A percentile compares a stretch with the other conserved stretches of the same genome.
These are phyloP conservation scores for Subacronicta megacephala DNA, from an alignment of 2,888 invertebrate genomes.

Conservation along the genomic window DNA sequence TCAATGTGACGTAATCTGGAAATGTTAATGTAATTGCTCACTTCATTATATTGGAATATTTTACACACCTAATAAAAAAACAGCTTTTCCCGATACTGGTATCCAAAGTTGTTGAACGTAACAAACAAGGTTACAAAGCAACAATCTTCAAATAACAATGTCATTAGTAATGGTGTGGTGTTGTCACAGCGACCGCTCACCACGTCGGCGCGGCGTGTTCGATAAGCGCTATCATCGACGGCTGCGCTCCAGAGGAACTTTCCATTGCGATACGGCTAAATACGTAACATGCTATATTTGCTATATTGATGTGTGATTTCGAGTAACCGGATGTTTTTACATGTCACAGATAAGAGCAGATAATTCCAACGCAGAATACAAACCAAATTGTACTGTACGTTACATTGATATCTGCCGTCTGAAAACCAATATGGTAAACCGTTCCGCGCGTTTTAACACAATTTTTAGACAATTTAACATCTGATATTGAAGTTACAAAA, in stretches of 20 bases:
- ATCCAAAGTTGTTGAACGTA: background rate
- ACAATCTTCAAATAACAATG: conserved; percentile 45
- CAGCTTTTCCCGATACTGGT: background rate
- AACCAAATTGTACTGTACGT: conserved; percentile 26
- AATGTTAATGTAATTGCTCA: background rate
- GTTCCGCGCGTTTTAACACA: background rate
- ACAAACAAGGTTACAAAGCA: no score
- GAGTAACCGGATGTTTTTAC: conserved; percentile 70
- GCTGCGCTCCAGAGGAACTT: conserved; percentile 68
- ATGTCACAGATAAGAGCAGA: conserved; percentile 53
- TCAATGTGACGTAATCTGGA: no score
- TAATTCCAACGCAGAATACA: conserved; percentile 28
- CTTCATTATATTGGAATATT: background rate
- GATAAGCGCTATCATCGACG: conserved; percentile 70
- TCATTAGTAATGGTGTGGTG: conserved; percentile 53
- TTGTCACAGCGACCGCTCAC: conserved; percentile 54
- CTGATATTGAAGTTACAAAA: conserved; percentile 7
- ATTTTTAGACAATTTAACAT: conserved; percentile 9
- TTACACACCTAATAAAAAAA: no score
- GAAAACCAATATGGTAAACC: conserved; percentile 9
- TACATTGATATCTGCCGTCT: conserved; percentile 9
- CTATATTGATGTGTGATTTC: conserved; percentile 59
- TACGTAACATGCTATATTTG: conserved; percentile 54
- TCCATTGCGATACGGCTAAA: conserved; percentile 68
- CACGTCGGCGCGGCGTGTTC: conserved; percentile 68